Base-by-base conservation (phyloP, 2,113 vertebrate genomes). In the Acanthisitta chloris region DNA sequence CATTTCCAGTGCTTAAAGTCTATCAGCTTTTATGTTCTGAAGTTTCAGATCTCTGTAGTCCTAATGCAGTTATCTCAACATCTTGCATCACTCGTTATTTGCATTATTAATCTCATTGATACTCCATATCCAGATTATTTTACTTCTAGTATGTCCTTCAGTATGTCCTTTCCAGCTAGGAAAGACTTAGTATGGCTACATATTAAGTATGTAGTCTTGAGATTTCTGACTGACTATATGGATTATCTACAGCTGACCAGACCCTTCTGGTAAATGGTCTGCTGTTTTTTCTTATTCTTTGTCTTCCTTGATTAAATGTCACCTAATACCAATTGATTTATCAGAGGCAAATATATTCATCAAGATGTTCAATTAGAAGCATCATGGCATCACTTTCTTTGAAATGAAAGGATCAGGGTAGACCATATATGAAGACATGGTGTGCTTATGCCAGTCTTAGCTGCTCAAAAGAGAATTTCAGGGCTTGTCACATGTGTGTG, bases 371-470 rank as follows among this genome's bases (percentile, higher is more conserved):
- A 8, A 8, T 57, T 43, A 61, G 40, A 80, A 72, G 14, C 8
- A 54, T 57, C 16, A 7, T 29, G 38, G 18, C 18, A 69, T 85
- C 18, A 18, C 90, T 79, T 72, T 77, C 49, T 45, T 61, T 38
- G 72, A 46, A n/a, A n/a, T n/a, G n/a, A n/a, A n/a, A 38, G 9
- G 33, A 26, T 73, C 14, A 29, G 23, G 12, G 24, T 8, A 65
- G 15, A 19, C 19, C 38, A 4, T 38, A 9, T 29, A 6, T 2
- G 5, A 64, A 49, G 19, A 33, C 25, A 14, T 0, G 0, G 6
- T 33, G 17, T 61, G 9, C 19, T 54, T 45, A 23, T 33, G 69
- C 80, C 45, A 90, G 25, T 54, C 14, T 38, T 34, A 59, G 52
- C 34, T 83, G n/a, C 52, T 81, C 31, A 15, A 14, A 36, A 48